Conservation (phyloP, 2,113 vertebrate genomes). For the Toxotes chatareus region DNA sequence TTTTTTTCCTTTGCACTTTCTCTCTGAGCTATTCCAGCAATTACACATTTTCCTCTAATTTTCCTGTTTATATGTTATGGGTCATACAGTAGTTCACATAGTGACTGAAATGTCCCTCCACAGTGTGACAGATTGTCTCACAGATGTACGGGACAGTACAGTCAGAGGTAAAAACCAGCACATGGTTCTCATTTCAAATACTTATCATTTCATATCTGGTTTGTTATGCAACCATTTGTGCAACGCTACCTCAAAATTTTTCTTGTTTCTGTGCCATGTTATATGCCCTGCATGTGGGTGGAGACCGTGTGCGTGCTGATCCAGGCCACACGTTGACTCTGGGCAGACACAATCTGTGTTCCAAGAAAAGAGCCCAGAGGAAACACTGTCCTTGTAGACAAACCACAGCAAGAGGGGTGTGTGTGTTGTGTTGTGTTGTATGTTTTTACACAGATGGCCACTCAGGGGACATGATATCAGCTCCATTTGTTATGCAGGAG, state of each 20-base stretch:
- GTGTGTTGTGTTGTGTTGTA: slow-evolving; percentile 47
- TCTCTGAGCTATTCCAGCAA: not conserved
- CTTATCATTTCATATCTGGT: not conserved
- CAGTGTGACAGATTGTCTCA: not conserved
- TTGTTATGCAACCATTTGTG: not conserved
- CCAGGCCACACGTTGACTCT: slow-evolving; percentile 37
- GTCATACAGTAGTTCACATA: not conserved
- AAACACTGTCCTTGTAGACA: slow-evolving; percentile 48
- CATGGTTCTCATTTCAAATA: no score
- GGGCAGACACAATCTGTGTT: slow-evolving; percentile 32
- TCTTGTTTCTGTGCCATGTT: not conserved
- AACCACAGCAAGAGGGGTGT: slow-evolving; percentile 60
- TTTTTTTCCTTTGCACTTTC: not conserved
- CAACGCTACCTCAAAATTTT: not conserved
- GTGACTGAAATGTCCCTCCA: not conserved
- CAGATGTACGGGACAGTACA: not conserved
- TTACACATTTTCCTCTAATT: not conserved
- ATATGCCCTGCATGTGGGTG: not conserved
- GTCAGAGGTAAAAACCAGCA: no score
- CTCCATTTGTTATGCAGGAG: slow-evolving; percentile 70
- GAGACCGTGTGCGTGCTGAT: not conserved
- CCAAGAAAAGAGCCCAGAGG: slow-evolving; percentile 40
- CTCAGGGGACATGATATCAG: slow-evolving; percentile 63
- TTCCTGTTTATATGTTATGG: not conserved
- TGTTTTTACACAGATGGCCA: slow-evolving; percentile 62